Percentiles rank a stretch among this genome's conserved stretches.
phyloP scores from a whole-genome alignment of 2,888 invertebrate species.

The Tetragonisca angustula region DNA sequence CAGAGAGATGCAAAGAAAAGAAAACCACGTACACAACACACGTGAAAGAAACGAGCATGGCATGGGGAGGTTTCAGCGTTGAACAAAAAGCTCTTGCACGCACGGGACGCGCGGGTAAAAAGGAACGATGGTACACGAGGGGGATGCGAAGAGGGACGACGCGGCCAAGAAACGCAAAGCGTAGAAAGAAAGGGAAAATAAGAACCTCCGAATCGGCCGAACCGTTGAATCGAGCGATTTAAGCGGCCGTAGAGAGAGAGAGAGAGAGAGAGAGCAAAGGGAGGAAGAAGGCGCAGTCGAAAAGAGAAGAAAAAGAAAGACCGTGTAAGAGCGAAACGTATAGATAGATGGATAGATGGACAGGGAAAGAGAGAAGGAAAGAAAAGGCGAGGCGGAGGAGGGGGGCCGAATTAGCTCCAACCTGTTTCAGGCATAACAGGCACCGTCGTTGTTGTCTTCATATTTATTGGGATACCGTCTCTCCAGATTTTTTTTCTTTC shows the following conservation, averaged over 20 bases:
- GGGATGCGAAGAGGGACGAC: constrained; percentile 48
- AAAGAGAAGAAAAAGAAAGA: constrained; percentile 35
- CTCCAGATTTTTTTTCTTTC: constrained; percentile 64
- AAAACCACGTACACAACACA: background rate
- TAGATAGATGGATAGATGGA: background rate
- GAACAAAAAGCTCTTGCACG: constrained; percentile 68
- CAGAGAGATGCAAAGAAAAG: constrained; percentile 26
- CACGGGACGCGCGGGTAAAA: constrained; percentile 63
- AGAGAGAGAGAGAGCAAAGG: constrained; percentile 13
- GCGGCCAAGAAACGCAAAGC: constrained; percentile 52
- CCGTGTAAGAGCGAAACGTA: background rate
- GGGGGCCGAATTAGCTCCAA: constrained; percentile 81
- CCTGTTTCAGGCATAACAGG: constrained; percentile 80
- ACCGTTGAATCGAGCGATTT: constrained; percentile 80
- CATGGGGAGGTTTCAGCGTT: constrained; percentile 48
- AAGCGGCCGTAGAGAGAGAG: constrained; percentile 64
- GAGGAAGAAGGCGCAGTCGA: constrained; percentile 34
- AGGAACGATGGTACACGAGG: constrained; percentile 48
- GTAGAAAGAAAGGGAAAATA: constrained; percentile 69
- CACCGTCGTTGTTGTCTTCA: constrained; percentile 82
- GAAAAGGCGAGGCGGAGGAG: constrained; percentile 16
- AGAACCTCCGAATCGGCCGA: constrained; percentile 73
- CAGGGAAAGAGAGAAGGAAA: constrained; percentile 7
- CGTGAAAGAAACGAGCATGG: constrained; percentile 51
- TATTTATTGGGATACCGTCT: constrained; percentile 82